Base-by-base conservation (phyloP, 2,113 vertebrate genomes). In the Indri indri region DNA sequence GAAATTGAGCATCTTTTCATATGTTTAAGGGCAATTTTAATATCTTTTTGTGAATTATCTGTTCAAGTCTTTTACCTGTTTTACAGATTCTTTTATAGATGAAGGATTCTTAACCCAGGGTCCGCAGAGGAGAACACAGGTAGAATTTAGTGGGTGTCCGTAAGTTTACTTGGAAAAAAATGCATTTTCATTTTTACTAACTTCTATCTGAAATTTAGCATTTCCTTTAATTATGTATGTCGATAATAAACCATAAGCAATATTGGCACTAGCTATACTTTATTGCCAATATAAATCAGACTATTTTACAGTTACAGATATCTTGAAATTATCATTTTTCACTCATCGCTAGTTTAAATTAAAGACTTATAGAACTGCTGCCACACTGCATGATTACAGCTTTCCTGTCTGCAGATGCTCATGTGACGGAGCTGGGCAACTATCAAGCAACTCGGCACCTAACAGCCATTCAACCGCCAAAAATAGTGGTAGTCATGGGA, bases 201-300 rank as follows among this genome's bases (percentile, higher is more conserved):
- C 63, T 42, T 74, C 10, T 88, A 94, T 66, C 17, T 76, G 90
- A 94, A 94, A 74, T 74, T 84, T 42, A 92, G 50, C 32, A 94
- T 82, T 81, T 89, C 73, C 65, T 88, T 92, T 85, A 27, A 82
- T 79, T 70, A 37, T 81, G 27, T 91, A 68, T n/a, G n/a, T 13
- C 87, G n/a, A 77, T 20, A 86, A 92, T 68, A 92, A 76, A n/a
- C 37, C 37, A 84, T 3, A 81, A 65, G 12, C 79, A 70, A 57
- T 61, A 81, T 27, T 16, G 79, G 77, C 11, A 97, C 45, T 30
- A 65, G 14, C n/a, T 94, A 68, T 30, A 92, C 11, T 66, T 79
- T 45, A 83, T 32, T 80, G 50, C 73, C 50, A 80, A 61, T 22
- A 40, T 12, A 85, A 92, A 47, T 79, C 52, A 79, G 65, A 57